Percentiles rank a stretch among this genome's conserved stretches.
Conservation (phyloP, 1,140 invertebrate species). For the Lutraria rhynchaena region DNA sequence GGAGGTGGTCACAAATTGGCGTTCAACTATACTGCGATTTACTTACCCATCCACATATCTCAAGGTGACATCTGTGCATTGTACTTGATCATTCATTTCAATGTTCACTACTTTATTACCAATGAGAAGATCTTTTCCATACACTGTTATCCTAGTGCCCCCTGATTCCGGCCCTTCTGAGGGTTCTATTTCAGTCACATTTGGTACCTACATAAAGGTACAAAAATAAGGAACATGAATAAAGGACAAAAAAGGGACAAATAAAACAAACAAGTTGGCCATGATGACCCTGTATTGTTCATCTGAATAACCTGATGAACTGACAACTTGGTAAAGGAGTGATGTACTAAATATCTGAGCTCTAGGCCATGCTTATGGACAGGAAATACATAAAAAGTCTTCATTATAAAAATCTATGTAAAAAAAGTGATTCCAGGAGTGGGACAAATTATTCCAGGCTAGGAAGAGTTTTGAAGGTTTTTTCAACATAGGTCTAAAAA, state of each 20-base stretch:
- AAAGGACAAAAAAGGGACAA: not conserved
- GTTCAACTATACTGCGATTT: not conserved
- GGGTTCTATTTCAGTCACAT: not conserved
- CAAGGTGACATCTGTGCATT: not conserved
- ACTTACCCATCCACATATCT: not conserved
- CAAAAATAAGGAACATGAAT: no score
- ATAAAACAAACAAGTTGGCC: not conserved
- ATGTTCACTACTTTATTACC: not conserved
- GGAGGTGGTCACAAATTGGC: not conserved
- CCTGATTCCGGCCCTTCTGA: not conserved
- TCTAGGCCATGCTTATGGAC: not conserved
- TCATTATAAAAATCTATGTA: no score
- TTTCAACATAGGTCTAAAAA: no score
- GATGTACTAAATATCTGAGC: not conserved
- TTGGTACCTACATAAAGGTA: no score
- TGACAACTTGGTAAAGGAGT: not conserved
- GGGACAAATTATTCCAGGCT: no score
- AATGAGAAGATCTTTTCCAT: slow-evolving; percentile 7
- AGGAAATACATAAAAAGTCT: not conserved
- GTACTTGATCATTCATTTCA: not conserved
- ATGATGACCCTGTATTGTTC: not conserved
- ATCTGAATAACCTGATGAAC: not conserved
- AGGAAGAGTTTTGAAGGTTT: no score
- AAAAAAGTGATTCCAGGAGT: no score
- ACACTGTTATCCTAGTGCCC: slow-evolving; percentile 2